These are phyloP conservation scores for Graphium colonna DNA, from an alignment of 2,888 invertebrate genomes.

Conservation along the genomic window DNA sequence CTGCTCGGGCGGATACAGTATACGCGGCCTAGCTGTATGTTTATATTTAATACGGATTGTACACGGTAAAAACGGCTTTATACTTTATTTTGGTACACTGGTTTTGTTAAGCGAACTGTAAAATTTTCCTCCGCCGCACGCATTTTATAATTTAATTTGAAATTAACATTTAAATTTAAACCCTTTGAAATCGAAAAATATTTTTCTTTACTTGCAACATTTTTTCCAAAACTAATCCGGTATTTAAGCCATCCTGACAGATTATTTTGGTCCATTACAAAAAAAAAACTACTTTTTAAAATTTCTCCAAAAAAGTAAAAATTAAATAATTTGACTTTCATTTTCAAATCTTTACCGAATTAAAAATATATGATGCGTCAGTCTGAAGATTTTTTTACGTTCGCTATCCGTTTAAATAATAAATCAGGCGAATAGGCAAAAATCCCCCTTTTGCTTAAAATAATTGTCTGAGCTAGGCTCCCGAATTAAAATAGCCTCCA, in stretches of 20 bases:
- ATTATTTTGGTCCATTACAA: too few relatives aligned
- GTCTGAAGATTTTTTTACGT: constrained; percentile 8
- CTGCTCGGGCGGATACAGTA: constrained; percentile 54
- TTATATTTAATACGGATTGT: constrained; percentile 47
- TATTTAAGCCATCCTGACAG: too few relatives aligned
- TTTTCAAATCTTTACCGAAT: background rate
- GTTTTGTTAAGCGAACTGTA: constrained; percentile 31
- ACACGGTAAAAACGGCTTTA: constrained; percentile 44
- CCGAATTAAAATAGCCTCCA: constrained; percentile 51
- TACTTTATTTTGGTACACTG: constrained; percentile 39
- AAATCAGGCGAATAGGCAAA: constrained; percentile 3
- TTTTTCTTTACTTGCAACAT: too few relatives aligned
- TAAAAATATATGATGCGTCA: too few relatives aligned
- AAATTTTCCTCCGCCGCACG: constrained; percentile 25
- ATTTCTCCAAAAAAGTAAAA: too few relatives aligned
- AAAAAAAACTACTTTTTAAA: too few relatives aligned
- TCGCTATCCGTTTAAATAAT: constrained; percentile 4
- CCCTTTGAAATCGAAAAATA: background rate
- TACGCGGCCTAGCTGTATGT: constrained; percentile 36
- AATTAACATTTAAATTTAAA: background rate
- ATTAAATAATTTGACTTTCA: too few relatives aligned
- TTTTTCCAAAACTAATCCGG: too few relatives aligned
- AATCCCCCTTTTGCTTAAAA: constrained; percentile 21
- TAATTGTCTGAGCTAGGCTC: constrained; percentile 20
- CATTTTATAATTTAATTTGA: constrained; percentile 1